Base-by-base conservation (phyloP, 2,888 invertebrate species). In the Odontothrips loti region DNA sequence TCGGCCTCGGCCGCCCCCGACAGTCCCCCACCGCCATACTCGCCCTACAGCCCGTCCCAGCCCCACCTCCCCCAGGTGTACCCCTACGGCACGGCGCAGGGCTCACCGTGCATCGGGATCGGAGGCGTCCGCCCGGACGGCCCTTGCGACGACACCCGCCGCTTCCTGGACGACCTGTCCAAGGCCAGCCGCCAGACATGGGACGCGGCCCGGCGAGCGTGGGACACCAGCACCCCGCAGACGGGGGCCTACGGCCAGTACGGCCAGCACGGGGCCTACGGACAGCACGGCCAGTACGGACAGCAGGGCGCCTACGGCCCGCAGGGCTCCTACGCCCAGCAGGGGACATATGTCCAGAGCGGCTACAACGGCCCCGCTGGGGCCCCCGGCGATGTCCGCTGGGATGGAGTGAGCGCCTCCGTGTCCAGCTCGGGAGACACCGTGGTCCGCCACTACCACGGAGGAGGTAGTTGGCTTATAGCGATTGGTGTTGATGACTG, bases 351-450 rank as follows among this genome's bases (percentile, higher is more conserved):
- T 20, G 58, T 17, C 58, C 15, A 12, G 51, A 15, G 58, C 58
- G 11, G 15, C 15, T 58, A 17, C 58, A 58, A 20, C 58, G 17
- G 17, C 58, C 15, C 34, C 34, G 3, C 58, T 8, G 68, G 68
- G 11, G 27, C 12, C 9, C 27, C 68, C 68, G 68, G 68, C 6
- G 58, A 17, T 12, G 68, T 12, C 23, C 68, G 23, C 23, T 75
- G 68, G 68, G 68, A 75, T 10, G 68, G 68, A 12, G 68, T 75
- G 8, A 75, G 68, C 68, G 68, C 68, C 27, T 27, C 68, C 68
- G 68, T 75, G 23, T 23, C 23, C 68, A 75, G 68, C 68, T 75
- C 68, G 68, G 68, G 68, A 12, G 68, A 75, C 68, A 75, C 68
- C 23, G 68, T 75, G 27, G 23, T 75, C 11, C 68, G 68, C 68